Conservation (phyloP, 2,888 invertebrate species). For the Agriopis leucophaearia region DNA sequence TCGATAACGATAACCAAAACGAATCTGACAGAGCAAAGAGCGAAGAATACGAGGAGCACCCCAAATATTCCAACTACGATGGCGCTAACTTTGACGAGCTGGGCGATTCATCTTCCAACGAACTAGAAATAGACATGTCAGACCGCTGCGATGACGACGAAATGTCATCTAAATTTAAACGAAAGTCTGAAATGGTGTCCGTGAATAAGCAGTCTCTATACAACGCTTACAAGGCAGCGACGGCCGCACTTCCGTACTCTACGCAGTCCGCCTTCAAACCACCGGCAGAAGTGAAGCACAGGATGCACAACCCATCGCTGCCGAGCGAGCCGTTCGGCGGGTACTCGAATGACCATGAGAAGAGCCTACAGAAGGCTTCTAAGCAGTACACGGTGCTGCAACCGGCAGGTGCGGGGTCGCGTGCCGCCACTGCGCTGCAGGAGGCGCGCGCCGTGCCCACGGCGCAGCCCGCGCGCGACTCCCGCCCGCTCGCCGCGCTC, state of each 20-base stretch:
- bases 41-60: conserved; percentile 75
- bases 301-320: conserved; percentile 70
- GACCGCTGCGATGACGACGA: conserved; percentile 88
- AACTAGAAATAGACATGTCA: conserved; percentile 92
- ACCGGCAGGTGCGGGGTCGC: conserved; percentile 92
- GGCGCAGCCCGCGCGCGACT: conserved; percentile 82
- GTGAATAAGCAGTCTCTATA: conserved; percentile 85
- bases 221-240: conserved; percentile 84
- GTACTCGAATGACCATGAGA: conserved; percentile 87
- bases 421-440: conserved; percentile 93
- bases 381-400: conserved; percentile 96
- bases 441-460: conserved; percentile 88
- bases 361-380: conserved; percentile 79
- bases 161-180: conserved; percentile 79
- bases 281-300: conserved; percentile 89
- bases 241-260: conserved; percentile 88
- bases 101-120: conserved; percentile 92
- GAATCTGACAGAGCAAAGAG: conserved; percentile 71
- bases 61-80: conserved; percentile 88
- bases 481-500: conserved; percentile 82
- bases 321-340: conserved; percentile 92
- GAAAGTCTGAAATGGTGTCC: conserved; percentile 81
- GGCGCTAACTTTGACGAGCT: conserved; percentile 91
- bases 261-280: conserved; percentile 93
- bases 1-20: conserved; percentile 52